Base-by-base conservation (phyloP, 1,140 invertebrate genomes). In the Apocrypta bakeri region DNA sequence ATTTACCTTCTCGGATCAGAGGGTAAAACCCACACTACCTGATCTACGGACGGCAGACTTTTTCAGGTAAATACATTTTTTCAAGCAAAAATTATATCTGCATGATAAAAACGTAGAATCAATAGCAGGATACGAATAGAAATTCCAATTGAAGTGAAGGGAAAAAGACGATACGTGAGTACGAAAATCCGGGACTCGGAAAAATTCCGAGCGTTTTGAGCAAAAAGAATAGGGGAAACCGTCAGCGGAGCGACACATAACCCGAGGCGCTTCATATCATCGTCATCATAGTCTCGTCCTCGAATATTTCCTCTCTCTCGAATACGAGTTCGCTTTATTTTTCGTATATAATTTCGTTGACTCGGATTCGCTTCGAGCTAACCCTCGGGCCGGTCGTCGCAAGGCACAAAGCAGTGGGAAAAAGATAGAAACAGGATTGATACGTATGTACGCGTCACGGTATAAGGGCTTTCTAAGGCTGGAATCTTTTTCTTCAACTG, bases 21-120 rank as follows among this genome's bases (percentile, higher is more conserved):
- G 76, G 27, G 88, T 87, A 85, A 90, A 91, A 56, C 93, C 94
- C 25, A 92, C 93, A 27, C 85, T 94, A 69, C 94, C 94, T 9
- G 93, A 94, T 87, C 90, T 94, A 31, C 91, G 93, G 83, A 90
- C 94, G 0, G 85, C 90, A 6, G 94, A 94, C 79, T 94, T 94
- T 88, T 94, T 94, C 88, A 93, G 92, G 92, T 94, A 89, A 91
- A 81, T 27, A 7, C 48, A 7, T 1, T 56, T 56, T n/a, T 48
- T 17, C 42, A 3, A 1, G 4, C 1, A 4, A 4, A 37, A 37
- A 37, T 37, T 9, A n/a, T n/a, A n/a, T n/a, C n/a, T n/a, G n/a
- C n/a, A n/a, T n/a, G n/a, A n/a, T n/a, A n/a, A n/a, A n/a, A n/a
- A n/a, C n/a, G n/a, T n/a, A n/a, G n/a, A n/a, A n/a, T n/a, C n/a